A percentile compares a stretch with the other conserved stretches of the same genome.
Conservation (phyloP, 23 tunicate species). For the Halocynthia roretzi region DNA sequence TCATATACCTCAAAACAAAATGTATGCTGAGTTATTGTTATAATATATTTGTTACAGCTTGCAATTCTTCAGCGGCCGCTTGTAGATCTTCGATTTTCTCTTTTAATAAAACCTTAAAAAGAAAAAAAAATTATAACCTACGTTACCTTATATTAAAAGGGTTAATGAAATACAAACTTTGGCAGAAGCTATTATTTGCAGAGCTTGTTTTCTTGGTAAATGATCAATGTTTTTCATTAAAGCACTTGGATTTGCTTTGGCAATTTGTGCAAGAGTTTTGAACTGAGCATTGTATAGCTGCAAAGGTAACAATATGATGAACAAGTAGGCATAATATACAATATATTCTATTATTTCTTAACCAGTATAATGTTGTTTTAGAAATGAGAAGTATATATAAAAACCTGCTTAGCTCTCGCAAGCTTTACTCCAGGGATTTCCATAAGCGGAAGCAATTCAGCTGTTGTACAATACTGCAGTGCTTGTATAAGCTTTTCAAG, state of each 20-base stretch:
- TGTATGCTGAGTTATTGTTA: no score
- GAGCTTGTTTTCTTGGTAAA: constrained; percentile 68
- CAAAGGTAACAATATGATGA: background rate
- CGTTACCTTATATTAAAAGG: background rate
- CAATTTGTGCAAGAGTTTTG: constrained; percentile 53
- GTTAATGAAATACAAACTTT: constrained; percentile 33
- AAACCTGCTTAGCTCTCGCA: constrained; percentile 87
- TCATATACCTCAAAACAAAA: no score
- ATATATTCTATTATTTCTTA: background rate
- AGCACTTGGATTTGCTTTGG: constrained; percentile 24
- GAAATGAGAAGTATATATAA: background rate
- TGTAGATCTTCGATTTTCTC: constrained; percentile 69
- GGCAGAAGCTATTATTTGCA: constrained; percentile 74
- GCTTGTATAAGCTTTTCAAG: constrained; percentile 61
- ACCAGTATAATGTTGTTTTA: background rate
- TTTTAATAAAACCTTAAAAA: constrained; percentile 43
- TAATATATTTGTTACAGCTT: constrained; percentile 7
- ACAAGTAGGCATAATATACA: background rate
- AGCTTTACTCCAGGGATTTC: constrained; percentile 81
- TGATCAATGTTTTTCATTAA: constrained; percentile 45
- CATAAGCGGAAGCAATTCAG: constrained; percentile 70
- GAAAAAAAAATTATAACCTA: background rate
- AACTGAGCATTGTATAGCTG: constrained; percentile 70
- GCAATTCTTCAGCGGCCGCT: constrained; percentile 61
- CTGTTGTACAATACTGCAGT: constrained; percentile 61